Base-by-base conservation (phyloP, 64 coral and sea anemone species). In the Platygyra sinensis region DNA sequence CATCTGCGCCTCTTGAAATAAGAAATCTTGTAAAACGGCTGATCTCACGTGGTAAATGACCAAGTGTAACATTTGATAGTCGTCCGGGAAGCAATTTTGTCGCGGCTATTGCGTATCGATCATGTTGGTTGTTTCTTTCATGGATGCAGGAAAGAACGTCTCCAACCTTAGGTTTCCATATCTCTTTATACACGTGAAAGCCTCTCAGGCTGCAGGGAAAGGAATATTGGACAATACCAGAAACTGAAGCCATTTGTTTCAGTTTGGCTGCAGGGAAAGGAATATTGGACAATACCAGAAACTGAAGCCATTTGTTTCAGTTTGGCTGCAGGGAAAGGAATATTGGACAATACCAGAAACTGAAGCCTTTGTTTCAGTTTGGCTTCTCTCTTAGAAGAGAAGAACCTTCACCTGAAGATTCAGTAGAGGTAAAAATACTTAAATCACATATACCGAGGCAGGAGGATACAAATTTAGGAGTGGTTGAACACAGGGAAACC, bases 1-100 rank as follows among this genome's bases (percentile, higher is more conserved):
- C 69, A 87, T 93, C 76, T 71, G 83, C 82, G 81, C 83, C 90
- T 92, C 90, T 92, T 79, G 82, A 86, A 78, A 87, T 79, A n/a
- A 92, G 50, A 76, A 86, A 86, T 76, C 80, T 80, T 91, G 73
- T 92, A 78, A 71, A 92, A 71, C 72, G 74, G 60, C 72, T 87
- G 57, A 80, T 87, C 76, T 92, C 81, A 75, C 74, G 72, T 78
- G 82, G 82, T 79, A 86, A 67, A 83, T 83, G 80, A 31, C 80
- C 80, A 83, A 83, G 80, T 83, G 80, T 83, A 63, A 83, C 62
- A 83, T 83, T 82, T 13, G 52, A 82, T 82, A 82, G 57, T 82
- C 52, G 79, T 62, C 79, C 79, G 30, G 52, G 20, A 82, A 82
- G 51, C 79, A 82, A 82, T 30, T 82, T 89, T 77, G 76, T 80